Evolutionary conservation across 2,797 vertebrate species (phyloP), one percentile per base, ranked within the genome.

Genomic region (Oryzias sinensis): DNA sequence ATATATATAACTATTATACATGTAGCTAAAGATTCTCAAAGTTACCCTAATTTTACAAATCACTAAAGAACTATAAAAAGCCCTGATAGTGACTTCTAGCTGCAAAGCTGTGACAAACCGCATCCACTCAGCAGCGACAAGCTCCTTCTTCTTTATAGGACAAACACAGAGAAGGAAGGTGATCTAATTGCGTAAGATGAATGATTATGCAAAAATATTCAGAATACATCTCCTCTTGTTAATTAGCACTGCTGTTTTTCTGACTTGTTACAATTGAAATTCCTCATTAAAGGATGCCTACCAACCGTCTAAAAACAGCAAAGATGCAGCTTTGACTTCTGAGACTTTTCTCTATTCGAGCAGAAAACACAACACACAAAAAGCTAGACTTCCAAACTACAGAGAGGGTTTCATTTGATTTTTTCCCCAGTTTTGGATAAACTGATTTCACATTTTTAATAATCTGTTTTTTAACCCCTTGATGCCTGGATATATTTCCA

Each of bases 151-250:
- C 60, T 51, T 64, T 65, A 60, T 55, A 68, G 56, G 44, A 68
- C 48, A 49, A 55, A 60, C 56, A 51, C 14, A 62, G 40, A 66
- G 42, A 46, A 74, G 61, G 49, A 55, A 69, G 69, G 68, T 68
- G 73, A 68, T 75, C 77, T 79, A 80, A 88, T 88, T 82, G 84
- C 63, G 55, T 29, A 20, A 18, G 9, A 37, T 37, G 9, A 11
- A 3, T 37, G 33, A 37, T 37, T 14, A 67, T 3, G 57, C 49
- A 69, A 74, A 70, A 75, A 77, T 70, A 82, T 62, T 63, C 70
- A 50, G 59, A 50, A 49, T 46, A 62, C 65, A 43, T 16, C 14
- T 56, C 44, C 6, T 56, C 25, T 68, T 2, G 1, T 47, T 53
- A 51, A 59, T 45, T 59, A 64, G 45, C 25, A 8, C 7, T 2